These are phyloP conservation scores for Podabrus alpinus DNA, from an alignment of 2,888 invertebrate genomes.

Conservation along the genomic window DNA sequence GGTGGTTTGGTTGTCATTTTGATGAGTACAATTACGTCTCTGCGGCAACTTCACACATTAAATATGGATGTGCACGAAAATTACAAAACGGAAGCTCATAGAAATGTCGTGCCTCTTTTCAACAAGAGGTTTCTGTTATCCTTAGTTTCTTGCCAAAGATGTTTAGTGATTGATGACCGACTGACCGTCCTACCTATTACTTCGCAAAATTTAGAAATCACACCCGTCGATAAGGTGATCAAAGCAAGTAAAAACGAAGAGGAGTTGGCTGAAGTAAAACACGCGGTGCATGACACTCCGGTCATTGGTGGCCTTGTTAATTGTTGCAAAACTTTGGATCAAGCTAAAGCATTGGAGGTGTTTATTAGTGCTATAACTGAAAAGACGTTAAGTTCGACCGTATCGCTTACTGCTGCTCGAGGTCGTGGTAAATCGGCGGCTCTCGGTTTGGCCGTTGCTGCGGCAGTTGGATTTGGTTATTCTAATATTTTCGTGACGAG, in stretches of 20 bases:
- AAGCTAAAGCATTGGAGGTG: slow-evolving; percentile 88
- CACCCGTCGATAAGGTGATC: slow-evolving; percentile 65
- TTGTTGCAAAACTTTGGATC: slow-evolving; percentile 90
- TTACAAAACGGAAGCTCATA: slow-evolving; percentile 93
- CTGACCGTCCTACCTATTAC: slow-evolving; percentile 91
- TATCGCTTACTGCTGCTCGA: slow-evolving; percentile 93
- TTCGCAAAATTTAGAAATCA: slow-evolving; percentile 82
- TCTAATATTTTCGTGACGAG: slow-evolving; percentile 97
- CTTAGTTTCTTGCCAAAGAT: slow-evolving; percentile 84
- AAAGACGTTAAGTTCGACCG: slow-evolving; percentile 84
- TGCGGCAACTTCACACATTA: slow-evolving; percentile 93
- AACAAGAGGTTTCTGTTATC: slow-evolving; percentile 96
- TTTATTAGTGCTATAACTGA: slow-evolving; percentile 96
- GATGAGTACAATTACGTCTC: slow-evolving; percentile 82
- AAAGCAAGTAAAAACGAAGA: slow-evolving; percentile 58
- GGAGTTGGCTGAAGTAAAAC: slow-evolving; percentile 76
- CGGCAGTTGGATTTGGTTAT: slow-evolving; percentile 77
- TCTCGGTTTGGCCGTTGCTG: slow-evolving; percentile 88
- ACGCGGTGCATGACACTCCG: slow-evolving; percentile 85
- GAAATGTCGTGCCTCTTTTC: slow-evolving; percentile 89
- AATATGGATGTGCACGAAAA: slow-evolving; percentile 98
- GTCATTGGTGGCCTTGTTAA: slow-evolving; percentile 89
- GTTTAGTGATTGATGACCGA: slow-evolving; percentile 91
- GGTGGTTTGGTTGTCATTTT: slow-evolving; percentile 79
- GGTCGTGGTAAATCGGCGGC: slow-evolving; percentile 99